These are phyloP conservation scores for Cheilosia urbana DNA, from an alignment of 2,888 invertebrate genomes.

Conservation along the genomic window DNA sequence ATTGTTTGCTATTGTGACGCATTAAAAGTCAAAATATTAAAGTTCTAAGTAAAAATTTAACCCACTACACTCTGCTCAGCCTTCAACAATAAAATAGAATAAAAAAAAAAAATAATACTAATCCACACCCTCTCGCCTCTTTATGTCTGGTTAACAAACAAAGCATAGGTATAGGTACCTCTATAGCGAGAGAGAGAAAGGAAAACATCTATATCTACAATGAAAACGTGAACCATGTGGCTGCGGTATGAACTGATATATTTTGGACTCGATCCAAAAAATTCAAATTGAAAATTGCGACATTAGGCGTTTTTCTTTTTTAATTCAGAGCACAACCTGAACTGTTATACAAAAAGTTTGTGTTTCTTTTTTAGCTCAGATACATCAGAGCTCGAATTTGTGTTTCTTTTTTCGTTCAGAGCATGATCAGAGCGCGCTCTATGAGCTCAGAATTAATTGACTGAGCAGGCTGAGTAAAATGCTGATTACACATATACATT, in stretches of 20 bases:
- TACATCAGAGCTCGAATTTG: no score
- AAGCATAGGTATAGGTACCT: neutral
- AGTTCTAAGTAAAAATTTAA: constrained; percentile 17
- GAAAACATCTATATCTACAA: constrained; percentile 6
- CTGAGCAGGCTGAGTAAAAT: no score
- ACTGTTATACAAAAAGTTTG: no score
- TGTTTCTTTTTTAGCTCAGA: no score
- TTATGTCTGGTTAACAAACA: neutral
- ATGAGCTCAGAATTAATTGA: no score
- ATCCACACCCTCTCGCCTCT: neutral
- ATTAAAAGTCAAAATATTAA: constrained; percentile 6
- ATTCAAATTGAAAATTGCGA: constrained; percentile 53
- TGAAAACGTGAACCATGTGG: constrained; percentile 58
- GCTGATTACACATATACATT: no score
- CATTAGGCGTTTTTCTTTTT: no score
- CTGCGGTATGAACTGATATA: constrained; percentile 26
- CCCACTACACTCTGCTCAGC: constrained; percentile 15
- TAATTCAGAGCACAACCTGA: no score
- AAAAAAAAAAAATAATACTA: constrained; percentile 7
- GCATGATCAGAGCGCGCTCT: no score
- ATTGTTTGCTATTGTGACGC: constrained; percentile 20
- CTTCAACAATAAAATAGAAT: constrained; percentile 10
- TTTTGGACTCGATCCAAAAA: constrained; percentile 65
- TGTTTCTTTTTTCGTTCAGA: no score
- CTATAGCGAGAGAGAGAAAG: neutral